Base-by-base conservation (phyloP, 1,140 invertebrate species). In the Lanistes nyassanus region DNA sequence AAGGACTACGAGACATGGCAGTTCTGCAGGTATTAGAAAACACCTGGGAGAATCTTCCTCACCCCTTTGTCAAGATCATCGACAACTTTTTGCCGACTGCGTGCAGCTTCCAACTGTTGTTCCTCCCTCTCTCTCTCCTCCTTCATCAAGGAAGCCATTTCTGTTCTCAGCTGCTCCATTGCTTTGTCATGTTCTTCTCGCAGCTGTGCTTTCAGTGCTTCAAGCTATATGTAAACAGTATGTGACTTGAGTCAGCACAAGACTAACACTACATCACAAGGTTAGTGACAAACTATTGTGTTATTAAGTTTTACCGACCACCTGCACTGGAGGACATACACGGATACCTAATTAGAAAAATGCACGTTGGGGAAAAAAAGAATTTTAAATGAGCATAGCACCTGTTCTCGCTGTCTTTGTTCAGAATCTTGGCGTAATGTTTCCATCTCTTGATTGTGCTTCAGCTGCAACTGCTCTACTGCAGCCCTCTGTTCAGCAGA, bases 61-160 rank as follows among this genome's bases (percentile, higher is more conserved):
- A 88, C 86, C 81, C 86, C 87, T 81, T 79, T 83, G 34, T 88
- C 86, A 36, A 88, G 74, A 71, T 88, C 85, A 73, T 85, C 83
- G 37, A 88, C 82, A 66, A 86, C 86, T 68, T 81, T 82, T 73
- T 86, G 86, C 36, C 86, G 76, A 47, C 85, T 82, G 51, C 76
- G 81, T 7, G 85, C 83, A 36, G 79, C 80, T 70, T 87, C 85
- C 11, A 88, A 55, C 65, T 88, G 85, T 47, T 82, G 81, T 70
- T 87, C 83, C 64, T 84, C 81, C 39, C 79, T 70, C 55, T 84
- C 77, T 53, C 77, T 80, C 75, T 88, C 86, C 55, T 84, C 80
- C 39, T 82, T 81, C 34, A 86, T 82, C 23, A 86, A 47, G 37
- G 77, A 75, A 36, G 77, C 77, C 26, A 88, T 67, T 51, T 88